Percentiles rank a stretch among this genome's conserved stretches.
These are phyloP conservation scores for Forbesichthys agassizii DNA, from an alignment of 2,113 vertebrate species.

Conservation along the genomic window DNA sequence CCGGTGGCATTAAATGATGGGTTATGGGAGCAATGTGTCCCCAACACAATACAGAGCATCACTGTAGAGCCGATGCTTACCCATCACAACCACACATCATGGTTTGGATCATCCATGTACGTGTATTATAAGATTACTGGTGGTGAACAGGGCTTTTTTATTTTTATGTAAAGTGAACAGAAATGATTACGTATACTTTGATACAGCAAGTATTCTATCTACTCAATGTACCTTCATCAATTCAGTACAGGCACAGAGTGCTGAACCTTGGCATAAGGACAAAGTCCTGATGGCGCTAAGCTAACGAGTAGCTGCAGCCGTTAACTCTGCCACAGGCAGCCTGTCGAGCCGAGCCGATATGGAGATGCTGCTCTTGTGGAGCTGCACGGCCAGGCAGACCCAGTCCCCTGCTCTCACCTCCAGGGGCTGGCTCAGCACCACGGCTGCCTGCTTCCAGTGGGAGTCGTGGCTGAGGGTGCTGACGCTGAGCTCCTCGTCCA, in stretches of 20 bases:
- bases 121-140: no score
- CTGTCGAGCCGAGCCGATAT: constrained; percentile 70
- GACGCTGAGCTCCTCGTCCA: constrained; percentile 83
- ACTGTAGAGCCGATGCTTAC: no score
- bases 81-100: no score
- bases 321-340: neutral
- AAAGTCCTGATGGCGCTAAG: neutral
- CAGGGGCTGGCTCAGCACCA: constrained; percentile 86
- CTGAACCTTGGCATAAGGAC: neutral
- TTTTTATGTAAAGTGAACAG: neutral
- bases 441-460: constrained; percentile 96
- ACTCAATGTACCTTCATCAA: neutral
- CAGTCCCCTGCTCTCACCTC: constrained; percentile 81
- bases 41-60: no score
- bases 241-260: neutral
- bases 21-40: no score
- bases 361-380: constrained; percentile 92
- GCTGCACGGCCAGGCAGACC: constrained; percentile 80
- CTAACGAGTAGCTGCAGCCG: neutral
- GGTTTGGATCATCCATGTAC: no score
- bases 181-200: neutral
- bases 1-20: no score
- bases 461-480: constrained; percentile 85
- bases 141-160: neutral
- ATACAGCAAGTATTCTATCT: no score